phyloP scores from a whole-genome alignment of 2,797 vertebrate species.

The Kryptolebias ocellatus region DNA sequence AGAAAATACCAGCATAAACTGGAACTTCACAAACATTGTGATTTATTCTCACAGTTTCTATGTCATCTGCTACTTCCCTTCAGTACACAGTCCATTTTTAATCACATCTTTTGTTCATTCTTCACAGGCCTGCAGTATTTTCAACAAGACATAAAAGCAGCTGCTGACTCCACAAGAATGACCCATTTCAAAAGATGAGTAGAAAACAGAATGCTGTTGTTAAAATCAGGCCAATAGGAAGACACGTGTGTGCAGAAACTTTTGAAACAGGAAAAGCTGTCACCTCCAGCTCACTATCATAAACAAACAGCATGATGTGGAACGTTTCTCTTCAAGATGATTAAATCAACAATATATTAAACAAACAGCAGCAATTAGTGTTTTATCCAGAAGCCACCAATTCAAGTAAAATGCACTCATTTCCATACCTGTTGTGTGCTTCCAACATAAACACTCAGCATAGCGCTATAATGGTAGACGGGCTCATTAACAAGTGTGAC shows the following conservation, averaged over 20 bases:
- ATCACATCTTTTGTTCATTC: neutral
- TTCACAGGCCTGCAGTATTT: neutral
- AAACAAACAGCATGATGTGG: neutral
- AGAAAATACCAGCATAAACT: neutral
- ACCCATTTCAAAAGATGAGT: conserved; percentile 1
- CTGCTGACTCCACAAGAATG: conserved; percentile 58
- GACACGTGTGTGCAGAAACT: conserved; percentile 12
- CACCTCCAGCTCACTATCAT: conserved; percentile 2
- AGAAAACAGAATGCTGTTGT: neutral
- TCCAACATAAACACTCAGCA: neutral
- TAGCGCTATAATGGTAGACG: conserved; percentile 4
- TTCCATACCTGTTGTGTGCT: neutral
- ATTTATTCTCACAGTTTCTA: neutral
- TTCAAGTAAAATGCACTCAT: neutral
- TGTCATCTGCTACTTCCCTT: neutral
- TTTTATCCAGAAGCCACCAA: neutral
- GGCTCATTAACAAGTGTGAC: conserved; percentile 11
- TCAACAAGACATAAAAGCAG: conserved; percentile 28
- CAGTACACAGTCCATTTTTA: neutral
- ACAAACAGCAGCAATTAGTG: neutral
- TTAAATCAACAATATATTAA: no score
- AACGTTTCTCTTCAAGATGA: no score
- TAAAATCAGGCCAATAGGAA: no score
- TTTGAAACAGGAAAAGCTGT: neutral
- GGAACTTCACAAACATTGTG: neutral